Conservation (phyloP, 2,113 vertebrate genomes). For the Tragelaphus buxtoni region DNA sequence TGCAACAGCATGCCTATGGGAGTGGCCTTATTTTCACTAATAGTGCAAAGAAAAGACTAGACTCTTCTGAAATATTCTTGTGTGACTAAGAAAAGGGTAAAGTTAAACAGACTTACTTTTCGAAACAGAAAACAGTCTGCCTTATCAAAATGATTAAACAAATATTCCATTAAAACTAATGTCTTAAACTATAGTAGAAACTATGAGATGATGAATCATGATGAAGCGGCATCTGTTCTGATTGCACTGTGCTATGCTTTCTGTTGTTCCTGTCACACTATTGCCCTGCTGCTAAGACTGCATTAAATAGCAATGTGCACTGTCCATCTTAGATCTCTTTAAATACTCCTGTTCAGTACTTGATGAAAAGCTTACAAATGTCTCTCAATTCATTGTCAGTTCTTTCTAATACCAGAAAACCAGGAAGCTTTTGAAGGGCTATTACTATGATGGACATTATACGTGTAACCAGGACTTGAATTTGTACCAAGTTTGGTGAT, state of each 20-base stretch:
- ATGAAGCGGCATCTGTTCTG: conserved; percentile 1
- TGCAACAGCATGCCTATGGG: conserved; percentile 8
- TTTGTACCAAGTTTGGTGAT: conserved; percentile 29
- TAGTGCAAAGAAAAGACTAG: conserved; percentile 75
- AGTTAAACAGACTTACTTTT: conserved; percentile 70
- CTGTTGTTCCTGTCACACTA: conserved; percentile 21
- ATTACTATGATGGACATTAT: conserved; percentile 43
- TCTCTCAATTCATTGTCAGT: conserved; percentile 54
- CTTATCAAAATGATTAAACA: conserved; percentile 71
- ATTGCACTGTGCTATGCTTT: background rate
- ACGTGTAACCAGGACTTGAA: conserved; percentile 15
- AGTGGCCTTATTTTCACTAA: conserved; percentile 71
- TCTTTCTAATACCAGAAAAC: conserved; percentile 56
- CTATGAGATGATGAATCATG: conserved; percentile 31
- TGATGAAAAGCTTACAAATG: conserved; percentile 70
- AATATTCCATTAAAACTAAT: conserved; percentile 53
- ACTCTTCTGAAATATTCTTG: conserved; percentile 76
- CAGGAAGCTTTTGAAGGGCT: conserved; percentile 62
- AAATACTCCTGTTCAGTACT: conserved; percentile 34
- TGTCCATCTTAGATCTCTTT: background rate
- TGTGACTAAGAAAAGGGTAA: conserved; percentile 62
- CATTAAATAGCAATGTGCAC: conserved; percentile 30
- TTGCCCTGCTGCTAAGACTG: conserved; percentile 33
- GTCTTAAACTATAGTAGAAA: conserved; percentile 35
- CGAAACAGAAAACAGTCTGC: conserved; percentile 66